Conservation (phyloP, 2,888 invertebrate species). For the Alloscopus bannaensis region DNA sequence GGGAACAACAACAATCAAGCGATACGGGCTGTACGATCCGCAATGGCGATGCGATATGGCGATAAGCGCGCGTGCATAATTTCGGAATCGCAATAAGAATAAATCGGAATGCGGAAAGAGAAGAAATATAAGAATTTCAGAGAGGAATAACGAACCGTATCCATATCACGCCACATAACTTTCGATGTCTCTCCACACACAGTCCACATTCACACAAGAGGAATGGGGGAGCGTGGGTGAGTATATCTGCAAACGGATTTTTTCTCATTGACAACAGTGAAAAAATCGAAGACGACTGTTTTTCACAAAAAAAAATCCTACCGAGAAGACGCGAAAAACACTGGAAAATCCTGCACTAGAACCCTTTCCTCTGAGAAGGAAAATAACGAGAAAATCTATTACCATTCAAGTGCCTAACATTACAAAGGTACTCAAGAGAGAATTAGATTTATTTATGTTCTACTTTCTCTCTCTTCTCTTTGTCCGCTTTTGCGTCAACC, state of each 20-base stretch:
- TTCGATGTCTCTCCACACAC: not conserved
- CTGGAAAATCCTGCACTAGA: too few relatives aligned
- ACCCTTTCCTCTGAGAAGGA: not conserved
- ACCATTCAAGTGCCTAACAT: not conserved
- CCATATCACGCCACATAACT: constrained; percentile 30
- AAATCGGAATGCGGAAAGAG: constrained; percentile 2
- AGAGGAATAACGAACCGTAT: constrained; percentile 3
- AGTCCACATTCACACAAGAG: constrained; percentile 8
- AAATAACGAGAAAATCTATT: not conserved
- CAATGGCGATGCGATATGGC: not conserved
- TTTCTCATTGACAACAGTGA: constrained; percentile 6
- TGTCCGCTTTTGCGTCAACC: not conserved
- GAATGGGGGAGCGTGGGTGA: not conserved
- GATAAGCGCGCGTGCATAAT: constrained; percentile 19
- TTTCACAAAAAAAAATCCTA: not conserved
- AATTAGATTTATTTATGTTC: constrained; percentile 6
- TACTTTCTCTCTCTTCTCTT: constrained; percentile 1
- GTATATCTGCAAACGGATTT: not conserved
- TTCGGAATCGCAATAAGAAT: constrained; percentile 12
- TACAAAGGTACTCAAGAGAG: not conserved
- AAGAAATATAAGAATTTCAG: not conserved
- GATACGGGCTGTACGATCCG: not conserved
- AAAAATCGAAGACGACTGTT: not conserved
- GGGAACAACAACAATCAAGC: not conserved
- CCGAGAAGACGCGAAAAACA: not conserved